Base-by-base conservation (phyloP, 2,888 invertebrate species). In the Eristalis arbustorum region DNA sequence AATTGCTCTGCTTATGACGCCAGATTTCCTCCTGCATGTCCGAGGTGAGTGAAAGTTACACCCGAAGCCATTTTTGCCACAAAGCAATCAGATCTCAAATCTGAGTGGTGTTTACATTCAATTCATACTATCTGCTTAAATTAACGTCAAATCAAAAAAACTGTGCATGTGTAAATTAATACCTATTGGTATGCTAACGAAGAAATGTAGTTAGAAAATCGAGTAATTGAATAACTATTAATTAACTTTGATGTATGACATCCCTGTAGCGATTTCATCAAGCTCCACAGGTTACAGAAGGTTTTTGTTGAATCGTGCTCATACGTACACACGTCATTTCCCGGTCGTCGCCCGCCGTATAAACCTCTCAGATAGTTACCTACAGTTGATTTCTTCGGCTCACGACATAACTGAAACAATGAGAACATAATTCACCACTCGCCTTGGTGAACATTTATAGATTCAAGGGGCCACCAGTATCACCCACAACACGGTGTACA, bases 371-470 rank as follows among this genome's bases (percentile, higher is more conserved):
- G 73, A 71, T 75, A 42, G 23, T 68, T 64, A 80, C 76, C 76
- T 76, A 64, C 37, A 23, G 57, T 37, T 28, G 22, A 13, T 23
- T 28, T 63, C 62, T 8, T 67, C 67, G 59, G 64, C 83, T 77
- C 59, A 42, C 42, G 66, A 74, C 61, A 67, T 49, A 68, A 25
- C 56, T 72, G 57, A 79, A 84, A 80, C 81, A 85, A 85, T 85
- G 84, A 64, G 49, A 77, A 68, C 73, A 81, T 85, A 85, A 81
- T 63, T 85, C 84, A 85, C 71, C 80, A 64, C 81, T 69, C 69
- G 72, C 49, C 76, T 63, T 25, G 59, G 61, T 71, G 22, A 57
- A 57, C 37, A 66, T 37, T 28, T 28, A 14, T 37, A 68, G 73
- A 79, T 68, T 67, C 63, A 56, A 34, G 73, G n/a, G 11, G 18